Percentiles rank a stretch among this genome's conserved stretches.
phyloP scores from a whole-genome alignment of 2,888 invertebrate genomes.

The Vanessa cardui region DNA sequence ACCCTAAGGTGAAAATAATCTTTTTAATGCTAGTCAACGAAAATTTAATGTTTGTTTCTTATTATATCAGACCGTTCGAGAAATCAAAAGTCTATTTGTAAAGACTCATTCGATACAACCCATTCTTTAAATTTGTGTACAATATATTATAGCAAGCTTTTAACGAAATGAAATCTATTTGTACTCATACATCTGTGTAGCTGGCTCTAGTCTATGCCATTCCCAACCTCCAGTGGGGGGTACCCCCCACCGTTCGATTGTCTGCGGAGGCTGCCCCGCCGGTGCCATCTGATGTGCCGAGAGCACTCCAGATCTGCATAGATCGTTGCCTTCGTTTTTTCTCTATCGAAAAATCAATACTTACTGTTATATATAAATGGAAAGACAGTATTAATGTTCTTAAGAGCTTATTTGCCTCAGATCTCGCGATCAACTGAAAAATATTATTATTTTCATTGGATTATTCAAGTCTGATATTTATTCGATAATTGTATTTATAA shows the following conservation, averaged over 20 bases:
- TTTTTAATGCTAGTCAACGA: neutral
- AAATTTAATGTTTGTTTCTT: neutral
- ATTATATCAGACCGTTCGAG: no score
- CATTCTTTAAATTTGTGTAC: neutral
- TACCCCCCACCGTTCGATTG: conserved; percentile 79
- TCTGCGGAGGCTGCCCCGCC: conserved; percentile 82
- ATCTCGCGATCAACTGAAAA: conserved; percentile 27
- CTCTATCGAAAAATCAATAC: conserved; percentile 83
- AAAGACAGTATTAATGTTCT: conserved; percentile 73
- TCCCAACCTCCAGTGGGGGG: conserved; percentile 73
- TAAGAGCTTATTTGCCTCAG: conserved; percentile 54
- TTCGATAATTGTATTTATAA: conserved; percentile 7
- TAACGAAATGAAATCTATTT: conserved; percentile 1
- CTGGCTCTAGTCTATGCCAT: conserved; percentile 68
- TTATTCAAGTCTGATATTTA: neutral
- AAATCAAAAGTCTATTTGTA: no score
- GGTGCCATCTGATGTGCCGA: conserved; percentile 83
- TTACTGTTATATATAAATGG: conserved; percentile 75
- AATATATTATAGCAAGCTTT: neutral
- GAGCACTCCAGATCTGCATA: conserved; percentile 84
- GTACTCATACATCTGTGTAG: conserved; percentile 35
- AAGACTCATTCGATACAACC: neutral
- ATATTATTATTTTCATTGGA: neutral
- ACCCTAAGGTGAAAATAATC: neutral
- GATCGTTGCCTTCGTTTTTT: conserved; percentile 83